Conservation (phyloP, 37 sponge, comb jelly and placozoan genomes). For the Crambe crambe region DNA sequence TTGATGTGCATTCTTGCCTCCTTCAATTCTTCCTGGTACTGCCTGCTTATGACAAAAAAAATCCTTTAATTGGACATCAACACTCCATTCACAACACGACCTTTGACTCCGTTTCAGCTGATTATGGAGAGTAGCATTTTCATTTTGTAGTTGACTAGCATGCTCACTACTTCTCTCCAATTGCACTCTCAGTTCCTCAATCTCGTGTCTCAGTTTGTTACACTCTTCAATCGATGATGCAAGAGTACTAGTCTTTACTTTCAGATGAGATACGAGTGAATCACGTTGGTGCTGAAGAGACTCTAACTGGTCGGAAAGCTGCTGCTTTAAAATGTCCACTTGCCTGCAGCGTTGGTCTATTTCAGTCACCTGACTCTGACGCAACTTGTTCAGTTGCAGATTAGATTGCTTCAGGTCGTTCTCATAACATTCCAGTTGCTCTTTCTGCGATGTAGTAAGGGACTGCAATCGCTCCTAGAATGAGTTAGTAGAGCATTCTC, state of each 20-base stretch:
- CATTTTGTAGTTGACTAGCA: neutral
- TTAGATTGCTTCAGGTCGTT: neutral
- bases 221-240: neutral
- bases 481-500: no score
- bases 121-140: neutral
- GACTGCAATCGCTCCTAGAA: neutral
- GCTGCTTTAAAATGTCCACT: slow-evolving; percentile 8
- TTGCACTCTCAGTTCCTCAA: neutral
- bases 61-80: no score
- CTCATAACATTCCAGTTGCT: slow-evolving; percentile 1
- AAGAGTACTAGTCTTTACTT: no score
- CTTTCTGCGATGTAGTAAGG: neutral
- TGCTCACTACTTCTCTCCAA: neutral
- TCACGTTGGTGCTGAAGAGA: slow-evolving; percentile 25
- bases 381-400: neutral
- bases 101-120: neutral
- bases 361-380: slow-evolving; percentile 22
- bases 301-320: slow-evolving; percentile 20
- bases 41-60: no score
- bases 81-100: no score
- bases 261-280: neutral
- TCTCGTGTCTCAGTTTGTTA: neutral
- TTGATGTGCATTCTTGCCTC: neutral
- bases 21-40: neutral
- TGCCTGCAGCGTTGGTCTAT: slow-evolving; percentile 14